A percentile compares a stretch with the other conserved stretches of the same genome.
Evolutionary conservation across 1,140 invertebrate species (phyloP).

Genomic region (Drosophila paulistorum): DNA sequence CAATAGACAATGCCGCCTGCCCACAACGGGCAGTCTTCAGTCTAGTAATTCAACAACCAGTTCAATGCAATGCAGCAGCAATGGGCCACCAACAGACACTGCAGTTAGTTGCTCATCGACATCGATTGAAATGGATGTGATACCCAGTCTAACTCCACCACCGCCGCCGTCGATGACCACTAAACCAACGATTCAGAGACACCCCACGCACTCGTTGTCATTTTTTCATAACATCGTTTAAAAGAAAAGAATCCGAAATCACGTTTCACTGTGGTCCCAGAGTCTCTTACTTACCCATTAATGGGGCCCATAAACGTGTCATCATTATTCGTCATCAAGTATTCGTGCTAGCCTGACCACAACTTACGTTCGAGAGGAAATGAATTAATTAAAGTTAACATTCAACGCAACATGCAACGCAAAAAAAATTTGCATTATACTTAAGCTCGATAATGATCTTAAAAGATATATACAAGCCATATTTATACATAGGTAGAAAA

Average conservation of each 20-base stretch:
- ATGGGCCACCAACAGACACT: not conserved
- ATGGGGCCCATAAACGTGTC: not conserved
- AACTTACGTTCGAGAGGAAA: conserved; percentile 12
- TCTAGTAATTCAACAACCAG: conserved; percentile 55
- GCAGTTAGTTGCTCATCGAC: conserved; percentile 42
- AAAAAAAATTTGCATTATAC: not conserved
- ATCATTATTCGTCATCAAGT: not conserved
- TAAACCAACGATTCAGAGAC: conserved; percentile 24
- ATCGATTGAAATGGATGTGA: conserved; percentile 58
- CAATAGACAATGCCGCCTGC: conserved; percentile 34
- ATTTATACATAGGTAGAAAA: too few relatives aligned
- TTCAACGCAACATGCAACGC: not conserved
- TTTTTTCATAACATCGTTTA: conserved; percentile 71
- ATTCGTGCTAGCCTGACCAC: conserved; percentile 47
- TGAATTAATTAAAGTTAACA: conserved; percentile 24
- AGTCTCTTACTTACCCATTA: not conserved
- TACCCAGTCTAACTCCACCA: conserved; percentile 52
- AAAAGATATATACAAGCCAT: too few relatives aligned
- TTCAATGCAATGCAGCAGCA: conserved; percentile 63
- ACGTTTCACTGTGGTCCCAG: conserved; percentile 26
- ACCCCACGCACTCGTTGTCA: conserved; percentile 35
- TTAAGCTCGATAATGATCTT: too few relatives aligned
- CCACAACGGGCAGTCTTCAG: conserved; percentile 2
- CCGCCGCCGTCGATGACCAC: conserved; percentile 45
- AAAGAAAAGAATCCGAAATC: conserved; percentile 21